Evolutionary conservation across 2,888 invertebrate species (phyloP).

Genomic region (Acanthosepion pharaonis): DNA sequence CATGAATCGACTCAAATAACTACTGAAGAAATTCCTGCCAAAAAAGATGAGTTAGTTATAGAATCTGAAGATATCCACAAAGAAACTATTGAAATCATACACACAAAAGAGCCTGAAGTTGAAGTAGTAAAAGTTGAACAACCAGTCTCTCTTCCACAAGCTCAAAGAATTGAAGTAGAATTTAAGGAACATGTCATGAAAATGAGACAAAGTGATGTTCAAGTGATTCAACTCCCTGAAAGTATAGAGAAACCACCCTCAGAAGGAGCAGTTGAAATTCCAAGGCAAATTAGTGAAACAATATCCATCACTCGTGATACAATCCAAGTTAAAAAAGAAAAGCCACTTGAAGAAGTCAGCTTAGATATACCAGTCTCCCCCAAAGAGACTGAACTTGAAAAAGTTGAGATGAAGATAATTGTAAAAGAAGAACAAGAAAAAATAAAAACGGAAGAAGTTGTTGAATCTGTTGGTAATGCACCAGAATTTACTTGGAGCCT

Average conservation of each 20-base stretch:
- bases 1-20: slow-evolving; percentile 63
- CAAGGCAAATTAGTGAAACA: slow-evolving; percentile 51
- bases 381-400: slow-evolving; percentile 41
- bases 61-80: slow-evolving; percentile 60
- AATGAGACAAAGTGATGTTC: slow-evolving; percentile 57
- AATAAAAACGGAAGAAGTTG: slow-evolving; percentile 51
- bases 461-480: slow-evolving; percentile 76
- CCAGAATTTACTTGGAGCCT: slow-evolving; percentile 86
- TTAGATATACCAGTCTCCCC: slow-evolving; percentile 46
- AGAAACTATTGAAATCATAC: slow-evolving; percentile 69
- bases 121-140: slow-evolving; percentile 54
- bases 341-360: slow-evolving; percentile 55
- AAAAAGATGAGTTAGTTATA: slow-evolving; percentile 50
- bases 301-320: not conserved
- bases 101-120: slow-evolving; percentile 59
- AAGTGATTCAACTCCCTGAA: slow-evolving; percentile 45
- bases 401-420: slow-evolving; percentile 55
- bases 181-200: slow-evolving; percentile 65
- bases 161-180: slow-evolving; percentile 67
- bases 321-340: slow-evolving; percentile 56
- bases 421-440: slow-evolving; percentile 53
- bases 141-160: slow-evolving; percentile 53
- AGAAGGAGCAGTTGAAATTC: slow-evolving; percentile 58
- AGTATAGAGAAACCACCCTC: slow-evolving; percentile 46
- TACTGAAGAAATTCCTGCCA: slow-evolving; percentile 63